A percentile compares a stretch with the other conserved stretches of the same genome.
These are phyloP conservation scores for Hapalemur alaotrensis DNA, from an alignment of 2,797 vertebrate genomes.

Conservation along the genomic window DNA sequence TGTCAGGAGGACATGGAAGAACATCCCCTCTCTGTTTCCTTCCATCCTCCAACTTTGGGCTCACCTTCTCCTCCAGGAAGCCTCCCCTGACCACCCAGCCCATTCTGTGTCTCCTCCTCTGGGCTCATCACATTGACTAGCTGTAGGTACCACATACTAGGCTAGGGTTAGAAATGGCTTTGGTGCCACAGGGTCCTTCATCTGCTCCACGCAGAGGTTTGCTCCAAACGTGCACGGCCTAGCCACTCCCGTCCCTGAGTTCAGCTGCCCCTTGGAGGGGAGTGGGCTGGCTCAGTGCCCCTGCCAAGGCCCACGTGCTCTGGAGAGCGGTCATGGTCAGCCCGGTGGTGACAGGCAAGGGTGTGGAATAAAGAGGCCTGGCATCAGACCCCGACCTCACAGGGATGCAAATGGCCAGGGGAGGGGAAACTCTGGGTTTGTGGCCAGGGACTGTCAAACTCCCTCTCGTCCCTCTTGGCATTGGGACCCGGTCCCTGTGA, in stretches of 20 bases:
- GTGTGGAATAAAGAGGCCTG: neutral
- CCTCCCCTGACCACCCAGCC: too few species aligned
- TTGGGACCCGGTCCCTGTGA: accelerated
- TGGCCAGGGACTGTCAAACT: neutral
- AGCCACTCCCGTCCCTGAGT: neutral
- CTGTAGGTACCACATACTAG: neutral
- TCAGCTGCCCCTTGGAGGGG: neutral
- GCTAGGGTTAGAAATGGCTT: neutral
- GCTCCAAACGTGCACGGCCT: neutral
- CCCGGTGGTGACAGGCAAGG: neutral
- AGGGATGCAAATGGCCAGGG: neutral
- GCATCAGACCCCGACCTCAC: neutral
- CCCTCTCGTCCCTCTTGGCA: neutral
- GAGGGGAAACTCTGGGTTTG: too few species aligned
- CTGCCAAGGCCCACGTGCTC: neutral
- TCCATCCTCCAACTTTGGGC: neutral
- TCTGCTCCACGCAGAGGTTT: neutral
- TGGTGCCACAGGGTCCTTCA: neutral
- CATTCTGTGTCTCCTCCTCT: neutral
- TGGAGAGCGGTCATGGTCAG: neutral
- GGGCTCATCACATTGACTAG: accelerated
- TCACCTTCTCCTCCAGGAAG: neutral
- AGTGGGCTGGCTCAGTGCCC: neutral
- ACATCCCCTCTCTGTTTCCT: accelerated
- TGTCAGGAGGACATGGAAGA: neutral